phyloP scores from a whole-genome alignment of 2,113 vertebrate species.

The Oryzias melastigma region DNA sequence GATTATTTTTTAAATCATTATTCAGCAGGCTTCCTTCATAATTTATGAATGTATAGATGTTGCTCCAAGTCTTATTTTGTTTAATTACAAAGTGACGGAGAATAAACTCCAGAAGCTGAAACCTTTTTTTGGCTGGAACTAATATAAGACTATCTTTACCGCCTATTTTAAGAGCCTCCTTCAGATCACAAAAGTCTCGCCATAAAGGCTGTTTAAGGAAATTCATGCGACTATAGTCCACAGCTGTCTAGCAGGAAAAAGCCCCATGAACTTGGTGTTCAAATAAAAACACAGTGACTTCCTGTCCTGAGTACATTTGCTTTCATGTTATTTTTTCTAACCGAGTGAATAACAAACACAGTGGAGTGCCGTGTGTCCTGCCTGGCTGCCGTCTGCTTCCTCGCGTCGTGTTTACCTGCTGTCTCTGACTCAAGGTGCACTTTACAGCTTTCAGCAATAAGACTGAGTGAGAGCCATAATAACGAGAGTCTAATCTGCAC shows the following conservation, averaged over 20 bases:
- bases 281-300: conserved; percentile 15
- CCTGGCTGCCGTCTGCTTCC: conserved; percentile 18
- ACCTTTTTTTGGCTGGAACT: too few relatives aligned
- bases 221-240: conserved; percentile 30
- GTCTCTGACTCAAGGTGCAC: conserved; percentile 39
- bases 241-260: conserved; percentile 16
- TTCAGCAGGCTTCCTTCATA: too few relatives aligned
- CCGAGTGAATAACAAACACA: conserved; percentile 52
- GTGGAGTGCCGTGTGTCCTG: conserved; percentile 16
- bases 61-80: too few relatives aligned
- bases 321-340: conserved; percentile 44
- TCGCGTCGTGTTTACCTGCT: conserved; percentile 35
- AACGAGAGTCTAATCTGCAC: conserved; percentile 54
- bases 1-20: too few relatives aligned
- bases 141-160: too few relatives aligned
- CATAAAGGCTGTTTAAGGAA: conserved; percentile 1
- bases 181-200: conserved; percentile 26
- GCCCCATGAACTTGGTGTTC: conserved; percentile 12
- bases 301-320: conserved; percentile 28
- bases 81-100: too few relatives aligned
- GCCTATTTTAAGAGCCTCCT: background rate
- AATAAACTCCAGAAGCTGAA: too few relatives aligned
- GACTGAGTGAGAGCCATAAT: conserved; percentile 39
- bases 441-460: conserved; percentile 57
- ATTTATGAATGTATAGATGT: too few relatives aligned